Conservation (phyloP, 30 jellyfish, hydroid and myxozoan genomes). For the Chrysaora quinquecirrha region DNA sequence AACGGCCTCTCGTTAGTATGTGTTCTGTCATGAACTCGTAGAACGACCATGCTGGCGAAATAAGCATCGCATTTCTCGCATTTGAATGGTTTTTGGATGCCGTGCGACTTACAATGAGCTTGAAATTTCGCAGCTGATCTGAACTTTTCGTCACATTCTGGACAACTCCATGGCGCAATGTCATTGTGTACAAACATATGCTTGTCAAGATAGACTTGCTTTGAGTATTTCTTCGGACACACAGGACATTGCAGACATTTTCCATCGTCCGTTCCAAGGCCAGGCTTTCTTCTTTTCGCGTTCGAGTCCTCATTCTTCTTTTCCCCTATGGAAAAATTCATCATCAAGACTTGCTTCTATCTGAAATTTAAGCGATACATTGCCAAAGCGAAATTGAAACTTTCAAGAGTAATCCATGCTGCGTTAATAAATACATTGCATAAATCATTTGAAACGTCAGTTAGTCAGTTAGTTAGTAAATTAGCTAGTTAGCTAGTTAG, state of each 20-base stretch:
- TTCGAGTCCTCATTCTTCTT: too few species aligned
- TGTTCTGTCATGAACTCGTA: slow-evolving; percentile 69
- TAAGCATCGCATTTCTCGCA: slow-evolving; percentile 46
- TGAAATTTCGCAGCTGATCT: slow-evolving; percentile 37
- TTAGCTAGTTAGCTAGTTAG: too few species aligned
- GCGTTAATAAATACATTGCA: too few species aligned
- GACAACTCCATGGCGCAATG: slow-evolving; percentile 51
- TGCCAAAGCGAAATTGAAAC: too few species aligned
- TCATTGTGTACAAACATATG: slow-evolving; percentile 40
- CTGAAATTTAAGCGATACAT: too few species aligned
- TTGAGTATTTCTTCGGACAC: slow-evolving; percentile 34
- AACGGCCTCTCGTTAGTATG: slow-evolving; percentile 75
- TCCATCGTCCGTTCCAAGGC: too few species aligned
- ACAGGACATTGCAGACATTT: slow-evolving; percentile 30
- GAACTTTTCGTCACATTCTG: slow-evolving; percentile 29
- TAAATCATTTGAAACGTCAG: too few species aligned
- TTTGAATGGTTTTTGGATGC: slow-evolving; percentile 61
- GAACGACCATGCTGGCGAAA: slow-evolving; percentile 46
- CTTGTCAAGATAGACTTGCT: slow-evolving; percentile 20
- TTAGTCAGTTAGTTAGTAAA: too few species aligned
- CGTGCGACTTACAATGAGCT: slow-evolving; percentile 80
- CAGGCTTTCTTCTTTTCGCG: too few species aligned
- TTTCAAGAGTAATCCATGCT: too few species aligned
- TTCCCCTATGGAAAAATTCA: too few species aligned
- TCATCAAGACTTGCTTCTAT: too few species aligned